Conservation (phyloP, 2,888 invertebrate genomes). For the Plagodis dolabraria region DNA sequence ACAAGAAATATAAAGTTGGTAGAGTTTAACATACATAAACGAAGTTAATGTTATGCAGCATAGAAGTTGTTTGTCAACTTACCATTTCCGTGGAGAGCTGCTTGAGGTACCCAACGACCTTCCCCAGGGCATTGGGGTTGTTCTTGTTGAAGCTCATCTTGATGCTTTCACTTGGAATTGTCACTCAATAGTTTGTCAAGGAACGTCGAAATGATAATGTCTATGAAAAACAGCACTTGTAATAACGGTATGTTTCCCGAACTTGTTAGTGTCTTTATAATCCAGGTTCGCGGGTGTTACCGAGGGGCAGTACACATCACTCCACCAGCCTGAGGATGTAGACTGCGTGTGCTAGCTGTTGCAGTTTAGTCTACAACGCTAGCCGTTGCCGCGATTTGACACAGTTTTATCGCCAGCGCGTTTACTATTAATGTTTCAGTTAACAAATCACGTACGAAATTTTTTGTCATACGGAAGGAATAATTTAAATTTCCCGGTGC, state of each 20-base stretch:
- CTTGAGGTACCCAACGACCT: conserved; percentile 79
- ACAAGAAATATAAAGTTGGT: neutral
- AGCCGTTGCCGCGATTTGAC: conserved; percentile 57
- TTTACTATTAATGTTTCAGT: conserved; percentile 29
- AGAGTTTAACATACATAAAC: conserved; percentile 2
- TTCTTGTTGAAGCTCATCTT: conserved; percentile 84
- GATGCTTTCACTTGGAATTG: conserved; percentile 49
- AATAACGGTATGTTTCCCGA: conserved; percentile 55
- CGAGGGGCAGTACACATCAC: conserved; percentile 64
- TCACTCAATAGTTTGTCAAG: conserved; percentile 58
- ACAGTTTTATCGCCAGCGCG: conserved; percentile 56
- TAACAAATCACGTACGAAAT: conserved; percentile 17
- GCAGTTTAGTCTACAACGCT: conserved; percentile 37
- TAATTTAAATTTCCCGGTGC: conserved; percentile 64
- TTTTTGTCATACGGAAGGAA: conserved; percentile 51
- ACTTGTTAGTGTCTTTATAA: conserved; percentile 59
- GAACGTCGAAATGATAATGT: conserved; percentile 78
- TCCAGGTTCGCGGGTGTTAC: conserved; percentile 73
- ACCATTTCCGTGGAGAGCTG: conserved; percentile 83
- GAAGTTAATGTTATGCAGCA: conserved; percentile 10
- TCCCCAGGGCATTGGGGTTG: conserved; percentile 80
- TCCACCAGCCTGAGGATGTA: conserved; percentile 38
- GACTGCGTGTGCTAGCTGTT: conserved; percentile 23
- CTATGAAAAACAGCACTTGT: conserved; percentile 64
- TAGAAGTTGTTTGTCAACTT: conserved; percentile 45